Conservation (phyloP, 2,113 vertebrate species). For the Sterrhoptilus dennistouni region DNA sequence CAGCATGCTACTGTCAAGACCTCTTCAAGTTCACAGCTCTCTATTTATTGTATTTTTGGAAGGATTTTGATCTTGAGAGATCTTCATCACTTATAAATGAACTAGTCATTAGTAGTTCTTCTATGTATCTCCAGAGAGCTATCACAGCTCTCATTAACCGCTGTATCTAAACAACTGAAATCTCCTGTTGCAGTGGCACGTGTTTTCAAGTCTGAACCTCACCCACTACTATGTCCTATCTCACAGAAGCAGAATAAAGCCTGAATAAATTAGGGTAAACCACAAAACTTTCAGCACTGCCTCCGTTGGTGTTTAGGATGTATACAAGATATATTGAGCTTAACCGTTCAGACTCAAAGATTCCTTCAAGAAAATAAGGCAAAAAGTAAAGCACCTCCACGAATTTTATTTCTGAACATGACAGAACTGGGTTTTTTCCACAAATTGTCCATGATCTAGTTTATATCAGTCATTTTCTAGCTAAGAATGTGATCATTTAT, state of each 20-base stretch:
- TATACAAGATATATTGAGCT: not conserved
- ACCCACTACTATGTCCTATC: not conserved
- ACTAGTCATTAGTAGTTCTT: slow-evolving; percentile 56
- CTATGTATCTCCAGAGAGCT: slow-evolving; percentile 46
- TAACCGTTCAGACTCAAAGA: not conserved
- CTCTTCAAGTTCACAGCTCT: not conserved
- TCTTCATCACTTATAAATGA: slow-evolving; percentile 68
- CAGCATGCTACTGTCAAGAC: not conserved
- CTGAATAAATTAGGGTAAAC: slow-evolving; percentile 10
- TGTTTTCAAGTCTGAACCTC: slow-evolving; percentile 33
- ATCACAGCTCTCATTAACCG: slow-evolving; percentile 51
- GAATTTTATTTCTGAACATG: not conserved
- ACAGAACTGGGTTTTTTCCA: not conserved
- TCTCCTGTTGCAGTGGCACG: not conserved
- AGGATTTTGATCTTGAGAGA: slow-evolving; percentile 51
- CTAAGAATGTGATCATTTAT: not conserved
- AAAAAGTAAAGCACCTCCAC: not conserved
- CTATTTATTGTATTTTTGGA: slow-evolving; percentile 17
- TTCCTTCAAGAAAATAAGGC: not conserved
- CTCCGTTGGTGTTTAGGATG: not conserved
- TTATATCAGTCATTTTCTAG: not conserved
- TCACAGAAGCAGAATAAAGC: slow-evolving; percentile 20
- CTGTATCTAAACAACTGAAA: slow-evolving; percentile 45
- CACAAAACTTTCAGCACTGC: not conserved
- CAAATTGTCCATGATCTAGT: not conserved